Evolutionary conservation across 2,113 vertebrate species (phyloP), one percentile per base, ranked within the genome.

Genomic region (Channa maculata): DNA sequence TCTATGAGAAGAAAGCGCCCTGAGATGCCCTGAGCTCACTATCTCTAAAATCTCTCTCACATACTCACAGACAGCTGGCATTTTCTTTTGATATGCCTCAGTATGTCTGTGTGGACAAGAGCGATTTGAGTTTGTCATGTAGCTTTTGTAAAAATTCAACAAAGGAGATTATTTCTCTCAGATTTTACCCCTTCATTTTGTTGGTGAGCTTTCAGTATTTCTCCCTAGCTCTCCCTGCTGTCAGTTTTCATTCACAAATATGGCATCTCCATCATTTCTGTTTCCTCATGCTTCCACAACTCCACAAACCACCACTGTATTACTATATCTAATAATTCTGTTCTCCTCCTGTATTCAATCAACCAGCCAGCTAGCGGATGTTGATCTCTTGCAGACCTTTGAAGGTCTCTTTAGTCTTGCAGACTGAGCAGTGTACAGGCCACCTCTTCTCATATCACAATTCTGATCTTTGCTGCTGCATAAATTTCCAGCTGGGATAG

Each of bases 1-100:
- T 59, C 37, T 70, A 2, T 0, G 2, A 24, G 7, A 8, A 75
- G 80, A 85, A 70, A 70, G 69, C 54, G 43, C 45, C n/a, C 75
- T 8, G 6, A 1, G 58, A 68, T 50, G 64, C 60, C 36, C 82
- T 7, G 43, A 1, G 45, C 62, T 65, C 66, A 15, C 14, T 36
- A 71, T 77, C 72, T 66, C 50, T 70, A 60, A 80, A 38, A 69
- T 71, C 58, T 78, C 45, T 6, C 65, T 80, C 68, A 52, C 46
- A 49, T 43, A 62, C 75, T 45, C 44, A 50, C 43, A 39, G 57
- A 46, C 48, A 15, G n/a, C 48, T 57, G 61, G 66, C 73, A 39
- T 50, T 71, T 48, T 65, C 37, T 57, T 65, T 48, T 49, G 60
- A 60, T 66, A 51, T 73, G 38, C 15, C 7, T 0, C 6, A 0